These are phyloP conservation scores for human (Homo sapiens) DNA, from an alignment of 2,113 vertebrate species.

Conservation along the genomic window GRCh38 chr20:63032001-63032500, in stretches of 20 bases:
- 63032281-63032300: neutral
- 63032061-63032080: neutral
- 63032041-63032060: too few relatives aligned
- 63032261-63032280: neutral
- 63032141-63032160: neutral
- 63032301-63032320: neutral
- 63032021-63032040: neutral
- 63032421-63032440: neutral
- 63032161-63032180: neutral
- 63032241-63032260: neutral
- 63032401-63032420: neutral
- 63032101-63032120: neutral
- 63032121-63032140: neutral
- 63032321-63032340: neutral
- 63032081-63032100: neutral
- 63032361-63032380: neutral
- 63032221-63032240: too few relatives aligned
- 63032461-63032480: too few relatives aligned
- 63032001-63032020: neutral
- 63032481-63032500: too few relatives aligned
- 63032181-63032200: too few relatives aligned
- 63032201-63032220: too few relatives aligned
- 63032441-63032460: neutral
- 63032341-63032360: neutral
- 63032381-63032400: neutral